These are phyloP conservation scores for Irena cyanogastra DNA, from an alignment of 2,113 vertebrate species.

Conservation along the genomic window DNA sequence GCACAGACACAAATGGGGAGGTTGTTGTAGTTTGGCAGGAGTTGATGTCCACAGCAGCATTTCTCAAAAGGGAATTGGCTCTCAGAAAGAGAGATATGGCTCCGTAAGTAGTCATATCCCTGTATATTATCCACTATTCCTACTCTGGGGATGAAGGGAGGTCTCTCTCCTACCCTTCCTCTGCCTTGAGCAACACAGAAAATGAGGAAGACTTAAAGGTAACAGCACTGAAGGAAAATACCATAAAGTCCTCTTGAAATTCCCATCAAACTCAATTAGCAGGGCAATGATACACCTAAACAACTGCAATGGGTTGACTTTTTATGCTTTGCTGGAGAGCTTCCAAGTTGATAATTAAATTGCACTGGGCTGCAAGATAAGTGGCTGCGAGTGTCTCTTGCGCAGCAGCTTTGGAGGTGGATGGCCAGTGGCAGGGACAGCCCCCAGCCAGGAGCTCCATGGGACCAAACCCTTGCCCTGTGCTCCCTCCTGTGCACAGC, in stretches of 20 bases:
- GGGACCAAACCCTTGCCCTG: neutral
- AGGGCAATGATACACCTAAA: conserved; percentile 24
- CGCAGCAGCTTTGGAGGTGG: neutral
- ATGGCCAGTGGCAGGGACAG: neutral
- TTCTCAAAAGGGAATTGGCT: neutral
- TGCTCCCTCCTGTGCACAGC: neutral
- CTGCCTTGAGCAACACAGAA: neutral
- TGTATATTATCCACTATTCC: rapidly evolving
- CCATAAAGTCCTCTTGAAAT: conserved; percentile 38
- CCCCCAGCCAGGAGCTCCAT: neutral
- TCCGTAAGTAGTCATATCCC: neutral
- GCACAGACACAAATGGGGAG: too few relatives aligned
- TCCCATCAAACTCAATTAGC: conserved; percentile 50
- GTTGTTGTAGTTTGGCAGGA: rapidly evolving
- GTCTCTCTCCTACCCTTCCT: neutral
- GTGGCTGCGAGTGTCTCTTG: neutral
- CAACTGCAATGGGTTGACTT: conserved; percentile 7
- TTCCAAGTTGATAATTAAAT: conserved; percentile 50
- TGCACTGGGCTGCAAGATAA: neutral
- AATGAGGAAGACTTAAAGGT: neutral
- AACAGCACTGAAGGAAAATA: conserved; percentile 13
- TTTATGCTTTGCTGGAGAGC: conserved; percentile 31
- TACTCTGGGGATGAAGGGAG: neutral
- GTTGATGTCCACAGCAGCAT: rapidly evolving
- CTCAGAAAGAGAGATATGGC: neutral